These are phyloP conservation scores for Ginglymostoma cirratum DNA, from an alignment of 2,113 vertebrate genomes.

Conservation along the genomic window DNA sequence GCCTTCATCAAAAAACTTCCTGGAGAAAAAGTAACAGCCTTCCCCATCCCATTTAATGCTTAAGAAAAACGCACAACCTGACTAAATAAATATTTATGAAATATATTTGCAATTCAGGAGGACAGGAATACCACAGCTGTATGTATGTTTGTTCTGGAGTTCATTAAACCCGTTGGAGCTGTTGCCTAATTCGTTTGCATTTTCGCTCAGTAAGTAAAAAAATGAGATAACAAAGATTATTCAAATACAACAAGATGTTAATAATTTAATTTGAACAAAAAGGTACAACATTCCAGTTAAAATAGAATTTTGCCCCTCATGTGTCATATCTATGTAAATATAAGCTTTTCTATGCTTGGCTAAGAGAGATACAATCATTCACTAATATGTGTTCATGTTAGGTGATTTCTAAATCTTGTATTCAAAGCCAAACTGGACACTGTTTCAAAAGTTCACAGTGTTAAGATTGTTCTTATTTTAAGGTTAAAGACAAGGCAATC, in stretches of 20 bases:
- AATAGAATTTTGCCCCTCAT: not conserved
- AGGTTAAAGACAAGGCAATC: not conserved
- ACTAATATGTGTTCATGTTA: not conserved
- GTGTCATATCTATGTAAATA: not conserved
- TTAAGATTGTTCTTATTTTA: not conserved
- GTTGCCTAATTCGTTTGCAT: not conserved
- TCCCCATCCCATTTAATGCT: not conserved
- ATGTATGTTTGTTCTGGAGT: slow-evolving; percentile 3
- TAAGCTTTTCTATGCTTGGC: not conserved
- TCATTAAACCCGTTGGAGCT: not conserved
- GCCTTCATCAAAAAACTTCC: no score
- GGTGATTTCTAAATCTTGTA: not conserved
- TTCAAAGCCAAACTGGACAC: slow-evolving; percentile 19
- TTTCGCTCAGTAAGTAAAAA: not conserved
- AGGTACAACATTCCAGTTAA: not conserved
- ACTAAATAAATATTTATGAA: not conserved
- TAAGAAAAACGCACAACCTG: not conserved
- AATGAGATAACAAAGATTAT: not conserved
- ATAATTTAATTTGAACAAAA: not conserved
- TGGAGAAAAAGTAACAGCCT: not conserved
- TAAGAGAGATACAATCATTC: not conserved
- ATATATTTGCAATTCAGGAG: not conserved
- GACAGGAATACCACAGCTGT: not conserved
- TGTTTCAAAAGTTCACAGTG: not conserved
- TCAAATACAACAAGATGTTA: not conserved